These are phyloP conservation scores for Acipenser ruthenus DNA, from an alignment of 2,797 vertebrate species.

Conservation along the genomic window DNA sequence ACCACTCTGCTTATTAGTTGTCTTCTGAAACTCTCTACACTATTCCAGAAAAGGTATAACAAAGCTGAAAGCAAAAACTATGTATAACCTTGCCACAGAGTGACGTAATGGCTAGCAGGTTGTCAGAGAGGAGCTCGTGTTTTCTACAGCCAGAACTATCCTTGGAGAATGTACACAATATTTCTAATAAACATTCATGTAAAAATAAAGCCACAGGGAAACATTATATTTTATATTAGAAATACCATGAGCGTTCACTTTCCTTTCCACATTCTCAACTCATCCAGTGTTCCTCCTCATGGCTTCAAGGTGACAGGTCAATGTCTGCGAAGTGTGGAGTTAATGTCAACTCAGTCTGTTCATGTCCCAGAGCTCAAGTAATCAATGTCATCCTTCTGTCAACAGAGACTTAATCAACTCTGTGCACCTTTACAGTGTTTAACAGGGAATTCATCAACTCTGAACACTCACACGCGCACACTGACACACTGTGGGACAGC, in stretches of 20 bases:
- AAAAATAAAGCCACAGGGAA: too few relatives aligned
- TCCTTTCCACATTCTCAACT: slow-evolving; percentile 15
- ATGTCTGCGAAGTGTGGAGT: slow-evolving; percentile 46
- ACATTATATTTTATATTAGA: too few relatives aligned
- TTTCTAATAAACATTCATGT: too few relatives aligned
- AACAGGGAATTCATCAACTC: slow-evolving; percentile 9
- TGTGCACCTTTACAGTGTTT: slow-evolving; percentile 15
- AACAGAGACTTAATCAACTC: neutral
- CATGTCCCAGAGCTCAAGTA: slow-evolving; percentile 37
- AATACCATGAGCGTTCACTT: slow-evolving; percentile 9
- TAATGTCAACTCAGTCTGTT: slow-evolving; percentile 45
- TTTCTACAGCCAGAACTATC: too few relatives aligned
- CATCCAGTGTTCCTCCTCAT: slow-evolving; percentile 16
- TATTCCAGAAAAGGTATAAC: too few relatives aligned
- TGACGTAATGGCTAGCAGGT: too few relatives aligned
- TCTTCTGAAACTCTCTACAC: too few relatives aligned
- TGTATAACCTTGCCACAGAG: too few relatives aligned
- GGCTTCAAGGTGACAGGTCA: slow-evolving; percentile 48
- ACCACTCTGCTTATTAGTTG: too few relatives aligned
- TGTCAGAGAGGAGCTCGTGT: too few relatives aligned
- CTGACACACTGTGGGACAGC: slow-evolving; percentile 4
- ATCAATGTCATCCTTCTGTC: slow-evolving; percentile 31
- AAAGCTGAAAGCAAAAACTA: too few relatives aligned
- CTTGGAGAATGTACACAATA: too few relatives aligned
- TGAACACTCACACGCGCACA: neutral